Percentiles rank a stretch among this genome's conserved stretches.
phyloP scores from a whole-genome alignment of 2,888 invertebrate genomes.

The Clanis bilineata region DNA sequence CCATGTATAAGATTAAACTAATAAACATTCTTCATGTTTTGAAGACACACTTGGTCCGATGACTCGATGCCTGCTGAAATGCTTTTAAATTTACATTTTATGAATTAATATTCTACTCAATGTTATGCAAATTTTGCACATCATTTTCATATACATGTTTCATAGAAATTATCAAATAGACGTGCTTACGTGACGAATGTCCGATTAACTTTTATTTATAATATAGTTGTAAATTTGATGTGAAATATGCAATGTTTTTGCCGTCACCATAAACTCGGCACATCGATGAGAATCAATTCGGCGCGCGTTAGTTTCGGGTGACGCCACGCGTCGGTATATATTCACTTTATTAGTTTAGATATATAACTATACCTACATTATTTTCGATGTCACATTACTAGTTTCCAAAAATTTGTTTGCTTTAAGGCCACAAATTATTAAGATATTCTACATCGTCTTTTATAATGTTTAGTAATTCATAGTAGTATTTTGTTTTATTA shows the following conservation, averaged over 20 bases:
- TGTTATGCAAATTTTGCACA: conserved; percentile 8
- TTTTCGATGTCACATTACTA: too few species aligned
- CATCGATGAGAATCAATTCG: conserved; percentile 48
- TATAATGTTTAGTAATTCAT: too few species aligned
- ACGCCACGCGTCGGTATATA: conserved; percentile 36
- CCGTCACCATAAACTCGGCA: conserved; percentile 27
- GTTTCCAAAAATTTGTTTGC: too few species aligned
- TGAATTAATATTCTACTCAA: conserved; percentile 1
- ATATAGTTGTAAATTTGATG: conserved; percentile 11
- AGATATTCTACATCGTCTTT: too few species aligned
- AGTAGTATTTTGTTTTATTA: too few species aligned
- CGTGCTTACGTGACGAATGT: conserved; percentile 11
- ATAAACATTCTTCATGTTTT: background rate
- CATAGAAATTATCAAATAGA: conserved; percentile 11
- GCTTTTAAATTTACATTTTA: background rate
- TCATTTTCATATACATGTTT: background rate
- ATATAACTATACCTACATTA: too few species aligned
- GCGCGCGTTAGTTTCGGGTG: conserved; percentile 46
- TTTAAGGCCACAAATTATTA: too few species aligned
- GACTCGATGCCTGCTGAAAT: background rate
- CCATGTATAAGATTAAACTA: too few species aligned
- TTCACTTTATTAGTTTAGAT: conserved; percentile 23
- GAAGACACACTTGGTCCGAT: background rate
- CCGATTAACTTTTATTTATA: conserved; percentile 10
- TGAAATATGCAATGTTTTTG: conserved; percentile 32